These are phyloP conservation scores for Bradypodion pumilum DNA, from an alignment of 2,797 vertebrate genomes.

Conservation along the genomic window DNA sequence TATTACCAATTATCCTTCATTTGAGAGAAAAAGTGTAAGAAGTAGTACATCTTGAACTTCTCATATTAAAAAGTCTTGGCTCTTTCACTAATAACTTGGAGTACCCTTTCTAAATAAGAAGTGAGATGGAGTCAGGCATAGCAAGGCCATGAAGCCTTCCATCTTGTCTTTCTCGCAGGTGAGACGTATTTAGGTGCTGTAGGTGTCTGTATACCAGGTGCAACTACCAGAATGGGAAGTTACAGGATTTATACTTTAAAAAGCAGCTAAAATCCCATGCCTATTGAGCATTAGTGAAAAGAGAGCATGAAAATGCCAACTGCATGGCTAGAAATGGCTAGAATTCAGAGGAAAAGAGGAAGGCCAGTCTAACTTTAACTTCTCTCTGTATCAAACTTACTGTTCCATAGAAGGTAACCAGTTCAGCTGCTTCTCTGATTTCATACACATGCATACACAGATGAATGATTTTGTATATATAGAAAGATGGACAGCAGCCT, in stretches of 20 bases:
- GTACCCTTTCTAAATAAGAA: too few relatives aligned
- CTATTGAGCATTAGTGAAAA: not conserved
- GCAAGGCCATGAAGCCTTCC: too few relatives aligned
- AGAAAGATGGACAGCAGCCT: not conserved
- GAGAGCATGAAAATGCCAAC: not conserved
- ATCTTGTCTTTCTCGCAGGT: too few relatives aligned
- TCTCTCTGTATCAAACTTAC: not conserved
- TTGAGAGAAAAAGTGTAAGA: not conserved
- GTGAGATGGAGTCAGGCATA: too few relatives aligned
- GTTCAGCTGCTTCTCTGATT: not conserved
- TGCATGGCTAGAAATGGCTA: not conserved
- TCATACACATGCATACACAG: not conserved
- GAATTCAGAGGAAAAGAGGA: not conserved
- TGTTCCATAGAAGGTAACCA: not conserved
- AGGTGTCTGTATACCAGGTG: too few relatives aligned
- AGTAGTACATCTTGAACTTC: not conserved
- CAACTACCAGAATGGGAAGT: not conserved
- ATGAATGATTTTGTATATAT: not conserved
- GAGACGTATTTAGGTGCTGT: too few relatives aligned
- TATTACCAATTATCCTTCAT: not conserved
- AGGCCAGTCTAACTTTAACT: not conserved
- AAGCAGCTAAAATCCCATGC: too few relatives aligned
- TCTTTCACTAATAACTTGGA: too few relatives aligned
- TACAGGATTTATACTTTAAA: not conserved
- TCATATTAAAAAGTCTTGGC: not conserved